Percentiles rank a stretch among this genome's conserved stretches.
Evolutionary conservation across 1,140 invertebrate species (phyloP).

Genomic region (Drosophila funebris): DNA sequence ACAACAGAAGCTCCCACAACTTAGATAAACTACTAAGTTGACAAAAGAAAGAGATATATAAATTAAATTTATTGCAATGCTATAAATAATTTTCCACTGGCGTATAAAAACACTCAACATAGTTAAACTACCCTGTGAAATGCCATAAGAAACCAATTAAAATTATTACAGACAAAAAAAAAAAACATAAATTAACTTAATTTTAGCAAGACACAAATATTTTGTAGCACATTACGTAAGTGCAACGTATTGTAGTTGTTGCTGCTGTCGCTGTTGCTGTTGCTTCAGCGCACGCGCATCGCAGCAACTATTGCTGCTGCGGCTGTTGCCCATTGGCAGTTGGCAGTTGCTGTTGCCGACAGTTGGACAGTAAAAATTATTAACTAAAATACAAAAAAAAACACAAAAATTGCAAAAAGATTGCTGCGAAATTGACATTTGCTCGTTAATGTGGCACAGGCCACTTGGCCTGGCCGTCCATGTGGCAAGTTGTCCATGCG

Average conservation of each 20-base stretch:
- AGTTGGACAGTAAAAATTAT: slow-evolving; percentile 69
- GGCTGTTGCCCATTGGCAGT: slow-evolving; percentile 8
- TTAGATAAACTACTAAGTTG: too few relatives aligned
- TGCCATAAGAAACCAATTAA: slow-evolving; percentile 40
- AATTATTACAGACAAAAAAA: slow-evolving; percentile 27
- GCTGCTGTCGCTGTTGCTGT: slow-evolving; percentile 21
- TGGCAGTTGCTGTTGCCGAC: slow-evolving; percentile 30
- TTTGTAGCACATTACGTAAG: slow-evolving; percentile 69
- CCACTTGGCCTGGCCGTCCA: slow-evolving; percentile 35
- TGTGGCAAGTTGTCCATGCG: slow-evolving; percentile 19
- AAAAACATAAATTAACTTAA: slow-evolving; percentile 72
- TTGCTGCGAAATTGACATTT: slow-evolving; percentile 79
- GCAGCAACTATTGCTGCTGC: slow-evolving; percentile 24
- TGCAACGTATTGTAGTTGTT: slow-evolving; percentile 36
- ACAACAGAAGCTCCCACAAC: too few relatives aligned
- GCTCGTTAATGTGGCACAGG: slow-evolving; percentile 67
- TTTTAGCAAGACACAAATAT: slow-evolving; percentile 60
- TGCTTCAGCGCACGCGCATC: slow-evolving; percentile 52
- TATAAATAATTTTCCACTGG: too few relatives aligned
- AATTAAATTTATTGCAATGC: too few relatives aligned
- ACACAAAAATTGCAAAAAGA: slow-evolving; percentile 71
- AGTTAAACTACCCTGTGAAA: not conserved
- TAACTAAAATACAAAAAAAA: too few relatives aligned
- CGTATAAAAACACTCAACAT: too few relatives aligned
- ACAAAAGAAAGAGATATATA: too few relatives aligned